Evolutionary conservation across 1,140 invertebrate genomes (phyloP), one percentile per base, ranked within the genome.

Genomic region (Brachionus calyciflorus): DNA sequence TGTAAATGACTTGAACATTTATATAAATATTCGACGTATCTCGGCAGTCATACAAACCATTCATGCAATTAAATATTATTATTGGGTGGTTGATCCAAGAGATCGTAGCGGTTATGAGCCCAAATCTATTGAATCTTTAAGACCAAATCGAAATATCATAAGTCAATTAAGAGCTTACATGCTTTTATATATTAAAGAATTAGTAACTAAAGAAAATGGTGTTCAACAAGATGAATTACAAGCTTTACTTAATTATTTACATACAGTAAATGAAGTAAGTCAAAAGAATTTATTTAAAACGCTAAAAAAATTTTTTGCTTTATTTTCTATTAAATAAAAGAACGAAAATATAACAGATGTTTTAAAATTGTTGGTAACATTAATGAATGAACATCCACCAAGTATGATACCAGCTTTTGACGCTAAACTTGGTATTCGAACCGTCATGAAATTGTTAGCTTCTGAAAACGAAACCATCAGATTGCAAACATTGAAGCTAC

Each of bases 301-400:
- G 33, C n/a, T 46, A 81, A 37, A 70, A 81, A 26, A 80, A 81
- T 44, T 78, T 77, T 21, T 37, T 80, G 60, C 77, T 81, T 82
- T 49, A 26, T 78, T 17, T 37, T 28, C 2, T 60, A 37, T 76
- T 24, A n/a, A n/a, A n/a, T 68, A 24, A 10, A 80, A 96, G 91
- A 95, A 98, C 87, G 96, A 99, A 85, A 99, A 99, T 87, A 87
- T 99, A 40, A 93, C 96, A 81, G 96, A 99, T 84, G 95, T 99
- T 1, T 86, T 99, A 55, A 92, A 97, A 88, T 93, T 98, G 89
- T 87, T 97, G 46, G 97, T 98, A 82, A 92, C 92, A 1, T 86
- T 99, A 44, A 96, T 98, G 92, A 93, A 93, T 4, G 95, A 99
- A 83, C 94, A 98, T 85, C 96, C 96, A 0, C 92, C 94, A 55